Percentiles rank a stretch among this genome's conserved stretches.
Conservation (phyloP, 2,113 vertebrate genomes). For the Fulica atra region DNA sequence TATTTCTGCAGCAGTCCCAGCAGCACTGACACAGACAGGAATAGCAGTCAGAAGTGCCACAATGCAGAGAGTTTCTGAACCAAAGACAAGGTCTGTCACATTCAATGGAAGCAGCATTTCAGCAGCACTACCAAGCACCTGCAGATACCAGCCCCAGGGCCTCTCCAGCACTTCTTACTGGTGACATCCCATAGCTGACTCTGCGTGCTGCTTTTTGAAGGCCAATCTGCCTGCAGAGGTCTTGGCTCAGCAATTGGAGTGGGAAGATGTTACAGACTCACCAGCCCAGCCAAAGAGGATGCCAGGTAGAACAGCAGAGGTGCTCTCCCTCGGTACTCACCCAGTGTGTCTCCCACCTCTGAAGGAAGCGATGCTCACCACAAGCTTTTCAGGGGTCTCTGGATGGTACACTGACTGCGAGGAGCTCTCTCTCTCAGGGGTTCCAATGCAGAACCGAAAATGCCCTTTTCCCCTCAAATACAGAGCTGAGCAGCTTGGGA, state of each 20-base stretch:
- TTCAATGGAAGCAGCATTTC: background rate
- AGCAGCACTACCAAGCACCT: rapidly evolving
- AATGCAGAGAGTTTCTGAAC: too few relatives aligned
- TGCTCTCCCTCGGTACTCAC: background rate
- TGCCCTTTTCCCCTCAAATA: background rate
- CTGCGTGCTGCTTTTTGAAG: background rate
- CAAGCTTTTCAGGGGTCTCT: background rate
- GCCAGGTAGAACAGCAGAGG: rapidly evolving
- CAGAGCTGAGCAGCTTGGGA: background rate
- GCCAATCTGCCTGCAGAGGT: background rate
- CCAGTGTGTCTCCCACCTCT: background rate
- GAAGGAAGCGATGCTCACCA: background rate
- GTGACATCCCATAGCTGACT: background rate
- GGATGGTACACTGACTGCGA: rapidly evolving
- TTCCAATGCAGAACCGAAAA: background rate
- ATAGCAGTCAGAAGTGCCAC: background rate
- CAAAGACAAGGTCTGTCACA: rapidly evolving
- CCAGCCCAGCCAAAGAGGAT: background rate
- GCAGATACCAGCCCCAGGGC: rapidly evolving
- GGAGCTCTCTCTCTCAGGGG: background rate
- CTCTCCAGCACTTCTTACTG: background rate
- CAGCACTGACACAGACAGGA: rapidly evolving
- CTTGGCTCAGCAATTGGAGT: background rate
- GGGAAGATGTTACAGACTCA: background rate
- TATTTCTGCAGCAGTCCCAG: background rate